These are phyloP conservation scores for Aporrectodea caliginosa DNA, from an alignment of 1,140 invertebrate genomes.

Conservation along the genomic window DNA sequence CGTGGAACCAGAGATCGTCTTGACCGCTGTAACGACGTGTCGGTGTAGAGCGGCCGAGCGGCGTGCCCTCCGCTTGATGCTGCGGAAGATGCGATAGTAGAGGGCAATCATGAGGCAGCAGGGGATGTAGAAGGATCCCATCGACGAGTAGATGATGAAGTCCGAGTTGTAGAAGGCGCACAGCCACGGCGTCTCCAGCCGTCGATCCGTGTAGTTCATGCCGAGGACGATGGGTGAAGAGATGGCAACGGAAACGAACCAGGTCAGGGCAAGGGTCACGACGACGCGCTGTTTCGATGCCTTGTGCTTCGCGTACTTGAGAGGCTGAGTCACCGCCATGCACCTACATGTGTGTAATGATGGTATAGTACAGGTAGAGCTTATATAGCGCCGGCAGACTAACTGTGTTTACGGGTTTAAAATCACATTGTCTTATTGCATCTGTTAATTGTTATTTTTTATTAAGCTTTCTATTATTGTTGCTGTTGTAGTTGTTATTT, in stretches of 20 bases:
- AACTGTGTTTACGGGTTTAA: too few species aligned
- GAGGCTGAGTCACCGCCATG: conserved; percentile 96
- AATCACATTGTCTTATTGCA: too few species aligned
- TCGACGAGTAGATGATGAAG: conserved; percentile 96
- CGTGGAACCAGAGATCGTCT: too few species aligned
- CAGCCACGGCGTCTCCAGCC: conserved; percentile 39
- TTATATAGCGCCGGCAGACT: too few species aligned
- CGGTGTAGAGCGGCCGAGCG: too few species aligned
- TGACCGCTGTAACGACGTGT: too few species aligned
- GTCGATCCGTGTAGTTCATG: conserved; percentile 59
- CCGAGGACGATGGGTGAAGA: conserved; percentile 96
- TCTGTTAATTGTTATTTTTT: too few species aligned
- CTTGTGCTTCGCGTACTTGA: conserved; percentile 98
- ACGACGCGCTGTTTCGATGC: conserved; percentile 88
- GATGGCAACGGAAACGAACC: conserved; percentile 91
- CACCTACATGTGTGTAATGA: too few species aligned
- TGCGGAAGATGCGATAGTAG: conserved; percentile 95
- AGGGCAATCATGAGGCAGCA: conserved; percentile 99
- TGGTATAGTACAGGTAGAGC: too few species aligned
- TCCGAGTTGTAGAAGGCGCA: conserved; percentile 96
- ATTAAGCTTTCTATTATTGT: too few species aligned
- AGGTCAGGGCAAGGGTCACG: conserved; percentile 89
- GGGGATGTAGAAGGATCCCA: too few species aligned
- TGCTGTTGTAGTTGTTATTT: too few species aligned
- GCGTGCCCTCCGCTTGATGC: conserved; percentile 74